Percentiles rank a stretch among this genome's conserved stretches.
phyloP scores from a whole-genome alignment of 2,113 vertebrate genomes.

The Cynoglossus semilaevis region DNA sequence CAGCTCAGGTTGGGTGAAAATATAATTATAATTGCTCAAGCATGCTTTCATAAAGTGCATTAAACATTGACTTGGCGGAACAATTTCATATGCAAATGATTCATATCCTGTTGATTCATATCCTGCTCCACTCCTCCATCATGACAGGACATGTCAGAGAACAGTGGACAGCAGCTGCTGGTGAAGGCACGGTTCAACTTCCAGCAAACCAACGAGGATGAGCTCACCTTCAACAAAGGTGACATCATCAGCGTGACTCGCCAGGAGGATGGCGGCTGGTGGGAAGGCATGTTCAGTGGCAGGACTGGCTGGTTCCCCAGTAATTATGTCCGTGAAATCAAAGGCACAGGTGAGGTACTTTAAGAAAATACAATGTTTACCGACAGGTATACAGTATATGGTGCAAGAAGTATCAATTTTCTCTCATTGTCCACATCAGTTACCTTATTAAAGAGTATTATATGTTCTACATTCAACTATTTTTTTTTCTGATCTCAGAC shows the following conservation, averaged over 20 bases:
- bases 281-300: constrained; percentile 90
- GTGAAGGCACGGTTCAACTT: constrained; percentile 97
- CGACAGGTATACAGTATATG: too few relatives aligned
- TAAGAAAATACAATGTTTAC: background rate
- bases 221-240: constrained; percentile 93
- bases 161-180: constrained; percentile 86
- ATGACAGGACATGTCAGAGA: constrained; percentile 95
- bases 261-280: constrained; percentile 97
- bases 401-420: too few relatives aligned
- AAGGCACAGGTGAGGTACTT: constrained; percentile 84
- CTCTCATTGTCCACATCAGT: too few relatives aligned
- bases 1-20: too few relatives aligned
- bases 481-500: constrained; percentile 75
- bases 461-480: background rate
- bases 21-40: too few relatives aligned
- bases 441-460: too few relatives aligned
- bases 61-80: too few relatives aligned
- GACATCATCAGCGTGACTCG: constrained; percentile 93
- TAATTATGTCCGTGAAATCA: constrained; percentile 96
- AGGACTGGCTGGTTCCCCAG: constrained; percentile 97
- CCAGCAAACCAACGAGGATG: constrained; percentile 97
- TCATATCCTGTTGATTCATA: too few relatives aligned
- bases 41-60: too few relatives aligned
- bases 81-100: too few relatives aligned
- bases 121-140: background rate